phyloP scores from a whole-genome alignment of 2,888 invertebrate species.

The Dryocosmus kuriphilus region DNA sequence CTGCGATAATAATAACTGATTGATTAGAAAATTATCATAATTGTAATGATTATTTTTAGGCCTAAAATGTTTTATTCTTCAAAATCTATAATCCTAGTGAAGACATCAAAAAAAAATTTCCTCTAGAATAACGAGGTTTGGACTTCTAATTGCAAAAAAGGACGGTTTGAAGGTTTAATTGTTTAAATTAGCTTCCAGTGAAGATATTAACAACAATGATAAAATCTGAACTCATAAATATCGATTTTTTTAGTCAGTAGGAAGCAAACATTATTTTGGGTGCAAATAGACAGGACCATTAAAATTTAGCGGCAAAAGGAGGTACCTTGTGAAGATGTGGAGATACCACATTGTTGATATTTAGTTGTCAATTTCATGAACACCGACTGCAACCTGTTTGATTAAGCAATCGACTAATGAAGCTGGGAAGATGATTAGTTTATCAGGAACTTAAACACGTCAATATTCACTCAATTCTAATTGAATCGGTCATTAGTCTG shows the following conservation, averaged over 20 bases:
- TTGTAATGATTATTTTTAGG: no score
- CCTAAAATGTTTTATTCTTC: no score
- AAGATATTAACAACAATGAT: no score
- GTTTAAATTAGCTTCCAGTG: no score
- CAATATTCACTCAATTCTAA: slow-evolving; percentile 9
- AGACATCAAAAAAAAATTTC: no score
- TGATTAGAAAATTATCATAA: no score
- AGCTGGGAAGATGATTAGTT: slow-evolving; percentile 19
- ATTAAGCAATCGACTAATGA: slow-evolving; percentile 12
- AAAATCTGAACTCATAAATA: no score
- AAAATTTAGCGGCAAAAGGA: neutral
- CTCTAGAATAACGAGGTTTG: no score
- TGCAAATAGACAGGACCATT: neutral
- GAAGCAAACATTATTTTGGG: neutral
- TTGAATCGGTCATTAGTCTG: neutral
- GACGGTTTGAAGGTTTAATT: no score
- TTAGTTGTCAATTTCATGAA: slow-evolving; percentile 7
- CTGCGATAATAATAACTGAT: neutral
- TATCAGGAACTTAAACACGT: slow-evolving; percentile 4
- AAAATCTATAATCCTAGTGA: no score
- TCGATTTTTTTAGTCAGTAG: no score
- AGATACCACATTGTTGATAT: neutral
- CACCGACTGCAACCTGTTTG: neutral
- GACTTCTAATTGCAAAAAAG: no score
- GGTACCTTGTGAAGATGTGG: neutral